Conservation (phyloP, 2,113 vertebrate genomes). For the Desmodus rotundus region DNA sequence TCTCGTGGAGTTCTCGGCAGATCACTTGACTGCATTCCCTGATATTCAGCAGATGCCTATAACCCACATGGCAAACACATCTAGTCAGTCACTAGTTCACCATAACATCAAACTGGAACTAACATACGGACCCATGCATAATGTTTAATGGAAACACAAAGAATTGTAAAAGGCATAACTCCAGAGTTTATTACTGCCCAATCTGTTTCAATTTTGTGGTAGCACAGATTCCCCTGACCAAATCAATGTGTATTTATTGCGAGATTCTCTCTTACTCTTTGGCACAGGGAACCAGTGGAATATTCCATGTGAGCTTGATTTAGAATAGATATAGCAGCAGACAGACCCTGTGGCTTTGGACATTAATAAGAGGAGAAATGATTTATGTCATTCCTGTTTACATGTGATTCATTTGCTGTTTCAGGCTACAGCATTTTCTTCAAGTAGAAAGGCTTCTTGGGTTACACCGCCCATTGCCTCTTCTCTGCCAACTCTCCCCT, state of each 20-base stretch:
- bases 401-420: slow-evolving; percentile 50
- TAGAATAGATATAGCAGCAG: slow-evolving; percentile 38
- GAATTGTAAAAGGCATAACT: slow-evolving; percentile 37
- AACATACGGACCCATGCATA: slow-evolving; percentile 36
- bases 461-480: background rate
- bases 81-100: slow-evolving; percentile 54
- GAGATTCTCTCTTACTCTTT: slow-evolving; percentile 42
- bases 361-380: slow-evolving; percentile 35
- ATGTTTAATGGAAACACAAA: slow-evolving; percentile 68
- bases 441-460: background rate
- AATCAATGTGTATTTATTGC: slow-evolving; percentile 49
- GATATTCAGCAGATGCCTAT: slow-evolving; percentile 77
- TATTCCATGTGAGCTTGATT: slow-evolving; percentile 55
- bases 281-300: background rate
- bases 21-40: slow-evolving; percentile 73
- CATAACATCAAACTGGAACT: slow-evolving; percentile 52
- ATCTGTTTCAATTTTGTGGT: slow-evolving; percentile 14
- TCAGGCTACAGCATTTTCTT: background rate
- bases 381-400: slow-evolving; percentile 47
- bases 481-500: background rate
- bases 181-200: background rate
- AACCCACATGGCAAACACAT: slow-evolving; percentile 73
- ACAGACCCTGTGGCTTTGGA: slow-evolving; percentile 19
- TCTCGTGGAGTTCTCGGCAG: slow-evolving; percentile 77
- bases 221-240: slow-evolving; percentile 21